Percentiles rank a stretch among this genome's conserved stretches.
Evolutionary conservation across 2,888 invertebrate species (phyloP).

Genomic region (Isotomurus palustris): DNA sequence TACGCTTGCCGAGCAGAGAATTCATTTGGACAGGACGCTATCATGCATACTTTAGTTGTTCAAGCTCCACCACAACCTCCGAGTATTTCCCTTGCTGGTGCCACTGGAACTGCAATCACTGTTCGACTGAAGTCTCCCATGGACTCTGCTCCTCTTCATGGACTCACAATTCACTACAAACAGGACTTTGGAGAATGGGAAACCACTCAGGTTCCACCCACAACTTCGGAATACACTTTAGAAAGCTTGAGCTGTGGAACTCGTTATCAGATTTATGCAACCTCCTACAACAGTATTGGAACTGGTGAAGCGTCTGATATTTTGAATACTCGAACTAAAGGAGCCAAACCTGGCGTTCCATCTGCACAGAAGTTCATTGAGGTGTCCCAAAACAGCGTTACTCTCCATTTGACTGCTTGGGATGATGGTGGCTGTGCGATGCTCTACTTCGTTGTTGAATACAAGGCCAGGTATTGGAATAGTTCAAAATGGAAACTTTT

Average conservation of each 20-base stretch:
- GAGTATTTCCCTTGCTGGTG: constrained; percentile 67
- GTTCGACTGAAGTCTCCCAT: constrained; percentile 67
- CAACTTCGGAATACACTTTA: constrained; percentile 71
- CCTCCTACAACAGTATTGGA: constrained; percentile 88
- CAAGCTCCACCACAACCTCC: constrained; percentile 71
- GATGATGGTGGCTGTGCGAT: constrained; percentile 88
- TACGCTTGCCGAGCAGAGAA: constrained; percentile 57
- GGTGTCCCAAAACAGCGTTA: constrained; percentile 87
- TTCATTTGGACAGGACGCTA: constrained; percentile 42
- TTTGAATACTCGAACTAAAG: constrained; percentile 82
- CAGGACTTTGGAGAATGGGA: constrained; percentile 94
- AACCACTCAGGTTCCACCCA: constrained; percentile 61
- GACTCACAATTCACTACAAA: constrained; percentile 87
- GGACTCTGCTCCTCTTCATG: constrained; percentile 79
- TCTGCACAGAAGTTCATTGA: constrained; percentile 86
- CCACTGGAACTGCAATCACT: constrained; percentile 69
- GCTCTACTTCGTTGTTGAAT: constrained; percentile 90
- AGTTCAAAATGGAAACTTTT: background rate
- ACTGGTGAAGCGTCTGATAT: constrained; percentile 86
- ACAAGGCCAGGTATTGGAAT: constrained; percentile 73
- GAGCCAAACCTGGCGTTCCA: constrained; percentile 87
- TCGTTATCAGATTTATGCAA: constrained; percentile 86
- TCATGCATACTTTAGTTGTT: constrained; percentile 45
- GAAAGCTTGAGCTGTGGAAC: constrained; percentile 88
- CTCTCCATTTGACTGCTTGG: constrained; percentile 88